These are phyloP conservation scores for Lanistes nyassanus DNA, from an alignment of 1,140 invertebrate genomes.

Conservation along the genomic window DNA sequence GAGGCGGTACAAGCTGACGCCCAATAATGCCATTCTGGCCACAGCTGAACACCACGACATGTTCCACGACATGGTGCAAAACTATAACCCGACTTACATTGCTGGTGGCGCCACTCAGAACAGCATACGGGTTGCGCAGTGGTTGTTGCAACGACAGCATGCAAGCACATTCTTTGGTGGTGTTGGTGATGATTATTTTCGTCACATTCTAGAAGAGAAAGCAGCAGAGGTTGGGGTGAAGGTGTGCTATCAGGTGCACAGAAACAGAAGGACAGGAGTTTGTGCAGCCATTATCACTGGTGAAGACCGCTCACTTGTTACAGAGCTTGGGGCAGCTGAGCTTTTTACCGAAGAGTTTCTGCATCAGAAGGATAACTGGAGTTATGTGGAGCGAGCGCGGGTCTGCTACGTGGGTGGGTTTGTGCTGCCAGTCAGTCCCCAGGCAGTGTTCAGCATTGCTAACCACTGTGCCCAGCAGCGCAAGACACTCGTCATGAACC, in stretches of 20 bases:
- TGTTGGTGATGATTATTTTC: slow-evolving; percentile 91
- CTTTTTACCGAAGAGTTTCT: slow-evolving; percentile 89
- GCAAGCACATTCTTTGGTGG: slow-evolving; percentile 91
- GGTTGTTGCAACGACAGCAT: slow-evolving; percentile 84
- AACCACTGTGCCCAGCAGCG: slow-evolving; percentile 78
- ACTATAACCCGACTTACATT: slow-evolving; percentile 83
- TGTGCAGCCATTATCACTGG: slow-evolving; percentile 75
- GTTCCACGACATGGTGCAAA: slow-evolving; percentile 52
- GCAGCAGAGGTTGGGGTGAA: slow-evolving; percentile 87
- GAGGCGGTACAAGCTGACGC: slow-evolving; percentile 83
- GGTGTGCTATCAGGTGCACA: slow-evolving; percentile 76
- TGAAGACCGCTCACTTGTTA: slow-evolving; percentile 87
- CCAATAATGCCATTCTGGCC: slow-evolving; percentile 95
- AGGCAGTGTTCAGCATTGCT: slow-evolving; percentile 85
- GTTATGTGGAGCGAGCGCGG: slow-evolving; percentile 80
- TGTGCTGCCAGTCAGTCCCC: slow-evolving; percentile 92
- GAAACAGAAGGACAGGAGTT: slow-evolving; percentile 81
- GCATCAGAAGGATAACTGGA: slow-evolving; percentile 78
- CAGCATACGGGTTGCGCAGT: slow-evolving; percentile 89
- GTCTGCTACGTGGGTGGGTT: slow-evolving; percentile 95
- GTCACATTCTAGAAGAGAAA: slow-evolving; percentile 84
- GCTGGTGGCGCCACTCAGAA: slow-evolving; percentile 98
- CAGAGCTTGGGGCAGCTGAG: slow-evolving; percentile 94
- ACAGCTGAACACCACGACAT: slow-evolving; percentile 78
- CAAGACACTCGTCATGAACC: slow-evolving; percentile 90